Evolutionary conservation across 2,797 vertebrate species (phyloP).

Genomic region (Melanotaenia maccullochi): DNA sequence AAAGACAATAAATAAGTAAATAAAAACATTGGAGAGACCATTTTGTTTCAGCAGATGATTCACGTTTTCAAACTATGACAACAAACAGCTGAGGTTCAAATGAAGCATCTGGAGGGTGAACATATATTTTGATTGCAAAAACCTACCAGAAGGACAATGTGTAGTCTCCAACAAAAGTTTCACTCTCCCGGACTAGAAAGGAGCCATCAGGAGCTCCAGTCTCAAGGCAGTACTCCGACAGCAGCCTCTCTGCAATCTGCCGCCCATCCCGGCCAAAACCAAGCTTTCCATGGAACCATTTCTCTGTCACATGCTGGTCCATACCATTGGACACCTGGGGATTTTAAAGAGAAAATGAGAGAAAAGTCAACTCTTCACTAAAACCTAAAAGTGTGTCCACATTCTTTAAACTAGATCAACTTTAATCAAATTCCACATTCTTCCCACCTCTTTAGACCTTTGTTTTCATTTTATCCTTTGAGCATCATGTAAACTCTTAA

Average conservation of each 20-base stretch:
- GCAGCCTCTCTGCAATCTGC: constrained; percentile 93
- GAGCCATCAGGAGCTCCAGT: constrained; percentile 95
- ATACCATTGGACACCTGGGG: constrained; percentile 89
- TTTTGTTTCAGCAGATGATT: not conserved
- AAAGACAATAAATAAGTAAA: not conserved
- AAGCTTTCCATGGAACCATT: constrained; percentile 98
- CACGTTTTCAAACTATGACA: not conserved
- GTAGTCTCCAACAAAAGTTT: constrained; percentile 98
- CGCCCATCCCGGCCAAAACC: constrained; percentile 93
- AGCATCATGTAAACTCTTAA: not conserved
- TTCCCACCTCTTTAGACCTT: not conserved
- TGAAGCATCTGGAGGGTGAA: not conserved
- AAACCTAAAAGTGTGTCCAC: not conserved
- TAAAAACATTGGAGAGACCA: not conserved
- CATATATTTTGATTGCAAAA: not conserved
- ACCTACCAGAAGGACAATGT: constrained; percentile 97
- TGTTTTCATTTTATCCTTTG: not conserved
- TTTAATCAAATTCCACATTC: not conserved
- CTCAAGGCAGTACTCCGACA: constrained; percentile 95
- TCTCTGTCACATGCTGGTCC: constrained; percentile 94
- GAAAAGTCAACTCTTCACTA: not conserved
- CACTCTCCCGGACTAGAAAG: constrained; percentile 97
- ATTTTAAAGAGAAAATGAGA: not conserved
- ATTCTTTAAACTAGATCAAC: not conserved
- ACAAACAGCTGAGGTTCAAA: not conserved